These are phyloP conservation scores for Lutjanus campechanus DNA, from an alignment of 2,797 vertebrate genomes.

Conservation along the genomic window DNA sequence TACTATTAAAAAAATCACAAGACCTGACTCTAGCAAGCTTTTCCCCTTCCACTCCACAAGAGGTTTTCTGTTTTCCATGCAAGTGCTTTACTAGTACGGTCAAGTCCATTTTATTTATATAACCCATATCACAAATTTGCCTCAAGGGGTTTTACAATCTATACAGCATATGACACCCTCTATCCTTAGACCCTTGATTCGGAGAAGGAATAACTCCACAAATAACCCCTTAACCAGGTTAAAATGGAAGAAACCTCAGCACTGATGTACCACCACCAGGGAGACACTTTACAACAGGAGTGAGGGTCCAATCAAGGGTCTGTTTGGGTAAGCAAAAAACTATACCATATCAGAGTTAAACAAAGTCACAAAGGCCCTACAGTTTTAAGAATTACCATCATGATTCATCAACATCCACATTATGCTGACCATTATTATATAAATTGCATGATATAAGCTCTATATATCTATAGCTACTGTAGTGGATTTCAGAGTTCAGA, in stretches of 20 bases:
- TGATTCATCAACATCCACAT: background rate
- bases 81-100: background rate
- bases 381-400: background rate
- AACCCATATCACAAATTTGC: background rate
- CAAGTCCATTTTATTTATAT: background rate
- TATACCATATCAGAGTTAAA: background rate
- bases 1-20: background rate
- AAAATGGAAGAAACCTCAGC: too few species aligned
- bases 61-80: background rate
- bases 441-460: background rate
- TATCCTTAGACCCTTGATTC: too few species aligned
- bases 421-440: background rate
- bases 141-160: background rate
- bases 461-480: background rate
- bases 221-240: too few species aligned
- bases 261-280: too few species aligned
- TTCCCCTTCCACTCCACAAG: background rate
- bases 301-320: background rate
- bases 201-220: too few species aligned
- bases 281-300: too few species aligned
- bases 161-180: too few species aligned
- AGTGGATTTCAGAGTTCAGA: background rate
- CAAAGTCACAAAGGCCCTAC: background rate
- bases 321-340: background rate
- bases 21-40: too few species aligned